phyloP scores from a whole-genome alignment of 2,888 invertebrate species.

The Oxyscelio sp. region DNA sequence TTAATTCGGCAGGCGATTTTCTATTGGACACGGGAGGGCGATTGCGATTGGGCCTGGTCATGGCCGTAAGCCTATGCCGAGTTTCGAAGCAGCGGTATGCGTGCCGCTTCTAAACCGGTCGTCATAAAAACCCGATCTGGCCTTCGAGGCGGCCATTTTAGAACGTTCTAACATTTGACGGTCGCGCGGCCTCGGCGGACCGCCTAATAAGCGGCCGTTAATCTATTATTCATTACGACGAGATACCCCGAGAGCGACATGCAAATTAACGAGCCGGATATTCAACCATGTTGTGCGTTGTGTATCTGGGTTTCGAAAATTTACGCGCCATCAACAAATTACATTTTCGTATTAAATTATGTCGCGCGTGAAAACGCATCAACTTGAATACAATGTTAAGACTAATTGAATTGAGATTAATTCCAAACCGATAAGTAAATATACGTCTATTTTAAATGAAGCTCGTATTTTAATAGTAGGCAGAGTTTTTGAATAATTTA shows the following conservation, averaged over 20 bases:
- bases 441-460: no score
- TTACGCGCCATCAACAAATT: constrained; percentile 28
- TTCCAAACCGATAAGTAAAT: no score
- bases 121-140: constrained; percentile 85
- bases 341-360: constrained; percentile 10
- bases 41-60: constrained; percentile 75
- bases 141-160: constrained; percentile 87
- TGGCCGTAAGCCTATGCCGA: constrained; percentile 57
- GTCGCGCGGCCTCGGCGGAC: constrained; percentile 82
- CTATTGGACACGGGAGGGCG: constrained; percentile 30
- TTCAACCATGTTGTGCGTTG: constrained; percentile 18
- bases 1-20: neutral
- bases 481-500: no score
- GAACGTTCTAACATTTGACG: constrained; percentile 87
- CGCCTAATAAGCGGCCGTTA: constrained; percentile 86
- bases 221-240: constrained; percentile 86
- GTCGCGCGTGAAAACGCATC: neutral
- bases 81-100: constrained; percentile 72
- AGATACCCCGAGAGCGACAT: constrained; percentile 80
- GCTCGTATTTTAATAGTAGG: no score
- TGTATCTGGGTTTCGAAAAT: constrained; percentile 54
- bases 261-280: constrained; percentile 79
- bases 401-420: neutral
- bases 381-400: neutral
- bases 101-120: constrained; percentile 87